Evolutionary conservation across 2,113 vertebrate species (phyloP).

Genomic region (Sinocyclocheilus maitianheensis): DNA sequence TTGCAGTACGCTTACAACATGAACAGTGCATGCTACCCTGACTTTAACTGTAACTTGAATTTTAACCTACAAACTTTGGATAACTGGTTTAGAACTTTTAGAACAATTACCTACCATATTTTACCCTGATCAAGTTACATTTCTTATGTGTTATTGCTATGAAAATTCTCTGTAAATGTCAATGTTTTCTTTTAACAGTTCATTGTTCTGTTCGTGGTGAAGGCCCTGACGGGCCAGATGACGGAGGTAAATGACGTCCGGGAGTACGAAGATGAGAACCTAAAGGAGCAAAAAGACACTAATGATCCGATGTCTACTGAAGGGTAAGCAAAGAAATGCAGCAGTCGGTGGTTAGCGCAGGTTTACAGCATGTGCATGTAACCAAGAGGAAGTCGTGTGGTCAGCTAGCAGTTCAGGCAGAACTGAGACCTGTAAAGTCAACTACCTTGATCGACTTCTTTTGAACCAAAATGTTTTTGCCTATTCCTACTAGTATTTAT

Average conservation of each 20-base stretch:
- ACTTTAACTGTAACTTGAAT: background rate
- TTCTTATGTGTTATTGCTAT: background rate
- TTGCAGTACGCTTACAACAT: background rate
- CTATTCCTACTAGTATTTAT: background rate
- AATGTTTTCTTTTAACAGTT: conserved; percentile 73
- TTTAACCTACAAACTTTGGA: background rate
- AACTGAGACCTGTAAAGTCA: background rate
- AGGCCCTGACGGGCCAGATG: conserved; percentile 87
- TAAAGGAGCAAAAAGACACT: conserved; percentile 59
- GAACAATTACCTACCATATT: background rate
- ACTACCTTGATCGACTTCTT: background rate
- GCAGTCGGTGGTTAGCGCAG: background rate
- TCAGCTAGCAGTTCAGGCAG: background rate
- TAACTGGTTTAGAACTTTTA: background rate
- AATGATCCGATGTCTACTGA: conserved; percentile 66
- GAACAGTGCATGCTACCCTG: background rate
- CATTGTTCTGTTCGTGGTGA: conserved; percentile 89
- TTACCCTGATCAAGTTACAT: background rate
- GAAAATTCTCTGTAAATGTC: background rate
- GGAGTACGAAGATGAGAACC: conserved; percentile 84
- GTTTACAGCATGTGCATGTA: background rate
- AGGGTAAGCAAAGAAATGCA: conserved; percentile 60
- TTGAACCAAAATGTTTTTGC: background rate
- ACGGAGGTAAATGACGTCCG: conserved; percentile 88
- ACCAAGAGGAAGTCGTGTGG: background rate